Conservation (phyloP, 2,113 vertebrate species). For the Aphelocoma coerulescens region DNA sequence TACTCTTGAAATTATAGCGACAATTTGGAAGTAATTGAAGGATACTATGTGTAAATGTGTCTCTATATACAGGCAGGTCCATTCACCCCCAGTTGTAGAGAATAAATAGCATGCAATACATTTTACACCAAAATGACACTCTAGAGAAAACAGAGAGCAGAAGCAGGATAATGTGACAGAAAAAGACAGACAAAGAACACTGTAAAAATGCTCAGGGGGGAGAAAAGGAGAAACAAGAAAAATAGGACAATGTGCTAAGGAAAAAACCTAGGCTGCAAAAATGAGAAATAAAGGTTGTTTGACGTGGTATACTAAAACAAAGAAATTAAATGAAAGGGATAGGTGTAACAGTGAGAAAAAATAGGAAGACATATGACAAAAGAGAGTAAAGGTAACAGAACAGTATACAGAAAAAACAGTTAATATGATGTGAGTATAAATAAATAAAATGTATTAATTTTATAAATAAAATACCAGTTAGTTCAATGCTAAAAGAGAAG, state of each 20-base stretch:
- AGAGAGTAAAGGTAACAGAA: neutral
- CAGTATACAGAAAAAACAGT: neutral
- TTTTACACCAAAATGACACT: constrained; percentile 49
- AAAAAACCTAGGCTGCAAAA: neutral
- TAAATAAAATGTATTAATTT: neutral
- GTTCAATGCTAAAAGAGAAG: neutral
- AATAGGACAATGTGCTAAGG: neutral
- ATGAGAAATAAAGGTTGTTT: neutral
- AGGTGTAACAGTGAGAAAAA: neutral
- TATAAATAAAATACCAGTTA: neutral
- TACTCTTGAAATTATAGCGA: constrained; percentile 27
- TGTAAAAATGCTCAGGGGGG: neutral
- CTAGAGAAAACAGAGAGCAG: constrained; percentile 7
- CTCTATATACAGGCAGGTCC: neutral
- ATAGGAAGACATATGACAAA: neutral
- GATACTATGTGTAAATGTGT: neutral
- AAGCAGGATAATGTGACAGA: constrained; percentile 30
- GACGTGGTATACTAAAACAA: neutral
- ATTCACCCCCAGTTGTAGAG: neutral
- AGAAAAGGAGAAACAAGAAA: neutral
- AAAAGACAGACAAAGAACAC: constrained; percentile 46
- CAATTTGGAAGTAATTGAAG: constrained; percentile 30
- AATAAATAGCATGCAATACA: constrained; percentile 25
- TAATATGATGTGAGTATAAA: neutral
- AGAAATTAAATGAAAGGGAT: neutral